Conservation (phyloP, 1,140 invertebrate species). For the Ceratoteleas bidentatus region DNA sequence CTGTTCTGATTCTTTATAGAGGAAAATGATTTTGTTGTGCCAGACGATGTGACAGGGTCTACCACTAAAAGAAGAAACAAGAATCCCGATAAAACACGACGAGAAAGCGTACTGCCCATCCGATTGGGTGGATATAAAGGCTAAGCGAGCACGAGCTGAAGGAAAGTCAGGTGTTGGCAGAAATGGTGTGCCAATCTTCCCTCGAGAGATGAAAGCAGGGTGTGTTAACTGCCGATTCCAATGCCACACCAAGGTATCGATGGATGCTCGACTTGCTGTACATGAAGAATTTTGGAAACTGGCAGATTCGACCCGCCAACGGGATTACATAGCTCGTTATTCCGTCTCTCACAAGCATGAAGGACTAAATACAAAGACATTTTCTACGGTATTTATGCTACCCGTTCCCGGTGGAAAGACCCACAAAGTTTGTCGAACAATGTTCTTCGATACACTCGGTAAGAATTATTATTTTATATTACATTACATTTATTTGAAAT, state of each 20-base stretch:
- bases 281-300: constrained; percentile 1
- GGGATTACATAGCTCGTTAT: constrained; percentile 2
- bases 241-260: background rate
- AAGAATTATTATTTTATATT: no score
- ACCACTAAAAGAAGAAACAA: no score
- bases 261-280: background rate
- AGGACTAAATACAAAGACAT: background rate
- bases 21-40: no score
- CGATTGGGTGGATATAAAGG: background rate
- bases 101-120: no score
- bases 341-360: background rate
- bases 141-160: background rate
- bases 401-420: background rate
- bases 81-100: no score
- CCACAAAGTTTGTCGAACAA: background rate
- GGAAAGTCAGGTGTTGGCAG: background rate
- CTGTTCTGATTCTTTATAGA: no score
- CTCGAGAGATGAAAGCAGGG: background rate
- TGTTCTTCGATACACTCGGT: background rate
- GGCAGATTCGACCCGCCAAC: background rate
- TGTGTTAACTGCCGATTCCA: background rate
- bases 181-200: background rate
- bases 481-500: no score
- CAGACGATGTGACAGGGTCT: no score
- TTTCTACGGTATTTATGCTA: background rate